Percentiles rank a stretch among this genome's conserved stretches.
phyloP scores from a whole-genome alignment of 2,797 vertebrate genomes.

The Hydrolagus colliei region DNA sequence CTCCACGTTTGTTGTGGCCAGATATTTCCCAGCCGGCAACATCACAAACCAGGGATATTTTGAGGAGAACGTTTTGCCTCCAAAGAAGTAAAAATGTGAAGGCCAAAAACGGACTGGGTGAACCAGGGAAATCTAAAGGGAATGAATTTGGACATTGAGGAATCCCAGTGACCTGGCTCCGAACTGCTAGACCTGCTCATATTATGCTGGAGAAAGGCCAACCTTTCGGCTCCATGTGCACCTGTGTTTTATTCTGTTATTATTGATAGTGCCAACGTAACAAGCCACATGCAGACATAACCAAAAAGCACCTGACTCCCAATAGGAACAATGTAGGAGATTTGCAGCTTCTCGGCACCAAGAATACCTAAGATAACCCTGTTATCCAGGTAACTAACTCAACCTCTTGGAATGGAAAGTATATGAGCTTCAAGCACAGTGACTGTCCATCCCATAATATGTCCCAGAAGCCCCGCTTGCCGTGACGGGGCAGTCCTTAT shows the following conservation, averaged over 20 bases:
- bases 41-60: slow-evolving; percentile 90
- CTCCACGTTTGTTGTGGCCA: slow-evolving; percentile 91
- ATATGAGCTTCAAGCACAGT: too few relatives aligned
- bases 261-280: neutral
- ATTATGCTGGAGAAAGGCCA: neutral
- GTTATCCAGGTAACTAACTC: too few relatives aligned
- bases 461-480: too few relatives aligned
- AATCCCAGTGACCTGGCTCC: neutral
- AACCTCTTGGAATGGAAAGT: too few relatives aligned
- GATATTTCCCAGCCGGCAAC: slow-evolving; percentile 90
- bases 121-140: neutral
- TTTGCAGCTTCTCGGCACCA: neutral
- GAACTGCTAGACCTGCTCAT: neutral
- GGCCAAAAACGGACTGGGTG: neutral
- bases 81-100: slow-evolving; percentile 54
- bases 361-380: too few relatives aligned
- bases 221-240: neutral
- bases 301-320: neutral
- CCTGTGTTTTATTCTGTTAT: neutral
- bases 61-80: slow-evolving; percentile 82
- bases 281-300: too few relatives aligned
- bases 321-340: neutral
- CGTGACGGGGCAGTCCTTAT: too few relatives aligned
- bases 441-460: too few relatives aligned
- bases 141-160: neutral